Evolutionary conservation across 1,140 invertebrate species (phyloP).

Genomic region (Tetramorium simillimum): DNA sequence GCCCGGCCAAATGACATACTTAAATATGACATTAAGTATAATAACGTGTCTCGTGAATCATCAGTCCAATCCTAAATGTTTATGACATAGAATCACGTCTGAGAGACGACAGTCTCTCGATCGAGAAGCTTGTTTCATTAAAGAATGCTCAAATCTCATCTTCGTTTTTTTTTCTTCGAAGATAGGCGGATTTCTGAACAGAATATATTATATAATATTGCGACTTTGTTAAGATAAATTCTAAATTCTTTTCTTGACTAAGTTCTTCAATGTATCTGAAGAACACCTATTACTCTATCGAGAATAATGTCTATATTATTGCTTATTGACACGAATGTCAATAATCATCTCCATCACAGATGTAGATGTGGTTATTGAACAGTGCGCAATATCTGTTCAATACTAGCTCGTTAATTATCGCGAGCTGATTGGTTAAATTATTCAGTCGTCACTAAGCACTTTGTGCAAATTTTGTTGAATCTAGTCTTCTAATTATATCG

Average conservation of each 20-base stretch:
- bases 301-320: neutral
- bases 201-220: neutral
- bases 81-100: constrained; percentile 28
- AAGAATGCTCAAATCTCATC: neutral
- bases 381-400: neutral
- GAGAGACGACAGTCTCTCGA: neutral
- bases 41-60: constrained; percentile 52
- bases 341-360: constrained; percentile 4
- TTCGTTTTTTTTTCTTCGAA: neutral
- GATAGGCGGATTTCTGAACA: neutral
- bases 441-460: neutral
- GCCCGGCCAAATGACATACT: constrained; percentile 9
- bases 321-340: neutral
- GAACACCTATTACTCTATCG: neutral
- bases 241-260: neutral
- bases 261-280: neutral
- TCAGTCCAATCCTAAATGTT: constrained; percentile 21
- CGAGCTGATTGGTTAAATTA: constrained; percentile 23
- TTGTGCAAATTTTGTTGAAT: neutral
- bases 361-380: constrained; percentile 27
- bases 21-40: constrained; percentile 51
- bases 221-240: neutral
- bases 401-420: constrained; percentile 10
- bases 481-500: neutral
- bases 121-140: constrained; percentile 19